Evolutionary conservation across 2,888 invertebrate genomes (phyloP), one percentile per base, ranked within the genome.

Genomic region (Platycheirus albimanus): DNA sequence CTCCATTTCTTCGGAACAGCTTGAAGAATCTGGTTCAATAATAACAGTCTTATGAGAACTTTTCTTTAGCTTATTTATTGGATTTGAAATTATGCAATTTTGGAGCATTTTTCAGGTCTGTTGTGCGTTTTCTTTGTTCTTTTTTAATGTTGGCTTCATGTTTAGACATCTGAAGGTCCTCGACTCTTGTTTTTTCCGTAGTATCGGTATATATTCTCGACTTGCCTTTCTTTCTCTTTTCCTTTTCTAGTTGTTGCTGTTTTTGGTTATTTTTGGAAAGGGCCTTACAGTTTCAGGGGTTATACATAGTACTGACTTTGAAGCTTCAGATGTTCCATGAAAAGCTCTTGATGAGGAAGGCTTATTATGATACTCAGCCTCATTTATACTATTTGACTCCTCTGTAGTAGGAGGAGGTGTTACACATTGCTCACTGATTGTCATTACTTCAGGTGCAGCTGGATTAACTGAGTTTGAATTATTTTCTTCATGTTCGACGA

Each of bases 261-360:
- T 56, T 56, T 56, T 38, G 6, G 1, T 56, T 13, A 56, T 56
- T 56, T 36, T 56, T 36, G n/a, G n/a, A n/a, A n/a, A n/a, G n/a
- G n/a, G n/a, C n/a, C n/a, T n/a, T n/a, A n/a, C 13, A 56, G 13
- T 11, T 56, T 56, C 54, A 20, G 54, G 54, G 19, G 36, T 56
- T 38, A 56, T 56, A 38, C 3, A 7, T 11, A 56, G 38, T 19
- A 36, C 36, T 56, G 54, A 17, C 17, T 36, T 36, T 33, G 33
- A 33, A 33, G 11, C 33, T 33, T 33, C 33, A 33, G 33, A 33
- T 11, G 17, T 33, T 52, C 13, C 15, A 13, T 52, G 13, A 33
- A 8, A 52, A 30, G 52, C 30, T 52, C 28, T 33, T 52, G 30
- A 52, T 52, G 52, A 30, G 15, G 52, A 15, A 24, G 33, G 52